Percentiles rank a stretch among this genome's conserved stretches.
Evolutionary conservation across 2,888 invertebrate genomes (phyloP).

Genomic region (Metellina segmentata): DNA sequence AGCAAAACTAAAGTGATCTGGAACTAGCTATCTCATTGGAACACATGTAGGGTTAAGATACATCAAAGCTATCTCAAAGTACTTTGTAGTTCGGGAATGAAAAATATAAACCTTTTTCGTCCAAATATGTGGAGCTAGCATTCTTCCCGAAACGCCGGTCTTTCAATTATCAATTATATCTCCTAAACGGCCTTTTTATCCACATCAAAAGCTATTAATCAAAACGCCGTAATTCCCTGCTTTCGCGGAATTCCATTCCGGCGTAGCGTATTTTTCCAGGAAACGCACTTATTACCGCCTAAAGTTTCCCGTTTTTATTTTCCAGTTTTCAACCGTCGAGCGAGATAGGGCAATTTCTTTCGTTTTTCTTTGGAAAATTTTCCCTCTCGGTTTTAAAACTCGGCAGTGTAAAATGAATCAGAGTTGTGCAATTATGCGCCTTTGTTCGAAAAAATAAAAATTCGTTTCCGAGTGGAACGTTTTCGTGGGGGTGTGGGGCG

Average conservation of each 20-base stretch:
- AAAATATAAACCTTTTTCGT: not conserved
- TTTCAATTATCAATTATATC: not conserved
- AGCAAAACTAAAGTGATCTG: too few species aligned
- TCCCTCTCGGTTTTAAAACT: not conserved
- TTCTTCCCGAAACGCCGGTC: not conserved
- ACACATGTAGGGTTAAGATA: too few species aligned
- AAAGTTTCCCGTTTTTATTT: not conserved
- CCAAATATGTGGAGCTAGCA: not conserved
- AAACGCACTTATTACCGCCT: not conserved
- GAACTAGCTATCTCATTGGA: too few species aligned
- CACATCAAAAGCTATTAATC: slow-evolving; percentile 40
- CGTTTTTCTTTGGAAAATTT: not conserved
- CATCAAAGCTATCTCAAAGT: too few species aligned
- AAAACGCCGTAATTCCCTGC: slow-evolving; percentile 48
- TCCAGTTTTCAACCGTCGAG: not conserved
- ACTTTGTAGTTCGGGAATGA: not conserved
- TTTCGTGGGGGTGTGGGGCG: not conserved
- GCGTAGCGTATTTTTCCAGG: not conserved
- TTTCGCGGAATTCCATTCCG: slow-evolving; percentile 42
- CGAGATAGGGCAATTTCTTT: not conserved
- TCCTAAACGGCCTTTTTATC: not conserved
- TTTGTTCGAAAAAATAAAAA: not conserved
- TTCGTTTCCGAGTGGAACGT: not conserved
- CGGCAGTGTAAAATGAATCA: not conserved
- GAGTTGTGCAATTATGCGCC: not conserved